These are phyloP conservation scores for Tolypeutes matacus DNA, from an alignment of 2,797 vertebrate species.

Conservation along the genomic window DNA sequence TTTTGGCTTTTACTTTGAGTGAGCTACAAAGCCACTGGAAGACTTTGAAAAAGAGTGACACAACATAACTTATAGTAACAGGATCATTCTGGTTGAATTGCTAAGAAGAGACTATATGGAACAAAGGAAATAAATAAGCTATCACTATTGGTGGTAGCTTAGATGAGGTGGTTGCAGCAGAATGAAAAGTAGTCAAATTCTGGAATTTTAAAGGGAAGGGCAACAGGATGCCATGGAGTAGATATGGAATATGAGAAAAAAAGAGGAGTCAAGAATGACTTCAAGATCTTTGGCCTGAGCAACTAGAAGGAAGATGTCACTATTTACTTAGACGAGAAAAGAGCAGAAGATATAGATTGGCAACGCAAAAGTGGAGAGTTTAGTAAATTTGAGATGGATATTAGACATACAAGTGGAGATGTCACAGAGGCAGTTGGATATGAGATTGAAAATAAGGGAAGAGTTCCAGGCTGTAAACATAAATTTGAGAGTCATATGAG, in stretches of 20 bases:
- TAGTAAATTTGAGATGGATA: not conserved
- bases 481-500: not conserved
- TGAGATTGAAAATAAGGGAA: not conserved
- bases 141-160: not conserved
- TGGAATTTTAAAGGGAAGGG: not conserved
- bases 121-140: not conserved
- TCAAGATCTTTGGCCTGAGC: not conserved
- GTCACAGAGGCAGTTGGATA: not conserved
- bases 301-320: not conserved
- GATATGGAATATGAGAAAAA: not conserved
- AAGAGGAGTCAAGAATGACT: not conserved
- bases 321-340: not conserved
- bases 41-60: not conserved
- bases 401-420: not conserved
- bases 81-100: not conserved
- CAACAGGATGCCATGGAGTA: not conserved
- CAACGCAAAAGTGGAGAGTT: not conserved
- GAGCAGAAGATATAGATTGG: not conserved
- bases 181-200: not conserved
- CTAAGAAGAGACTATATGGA: not conserved
- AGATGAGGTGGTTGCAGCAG: not conserved
- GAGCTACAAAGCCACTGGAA: too few relatives aligned
- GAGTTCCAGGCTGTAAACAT: not conserved
- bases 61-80: not conserved
- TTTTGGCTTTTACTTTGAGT: not conserved